Conservation (phyloP, 1,140 invertebrate genomes). For the Babylonia areolata region DNA sequence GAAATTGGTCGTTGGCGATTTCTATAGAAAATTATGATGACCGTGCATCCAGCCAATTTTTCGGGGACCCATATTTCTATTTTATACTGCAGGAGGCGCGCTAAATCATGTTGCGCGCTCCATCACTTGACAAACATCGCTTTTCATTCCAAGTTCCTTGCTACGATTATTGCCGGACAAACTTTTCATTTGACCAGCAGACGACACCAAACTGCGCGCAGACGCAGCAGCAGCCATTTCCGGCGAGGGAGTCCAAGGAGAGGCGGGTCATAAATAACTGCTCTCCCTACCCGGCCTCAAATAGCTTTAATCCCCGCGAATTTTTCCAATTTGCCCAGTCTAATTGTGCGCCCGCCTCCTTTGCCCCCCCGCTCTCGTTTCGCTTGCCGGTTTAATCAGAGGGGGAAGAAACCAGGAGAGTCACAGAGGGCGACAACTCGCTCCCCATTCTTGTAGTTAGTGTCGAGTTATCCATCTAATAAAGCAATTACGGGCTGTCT, state of each 20-base stretch:
- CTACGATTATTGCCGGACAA: conserved; percentile 41
- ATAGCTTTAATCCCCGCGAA: conserved; percentile 37
- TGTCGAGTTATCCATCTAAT: conserved; percentile 51
- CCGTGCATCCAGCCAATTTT: conserved; percentile 21
- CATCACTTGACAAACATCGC: conserved; percentile 36
- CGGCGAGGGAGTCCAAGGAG: conserved; percentile 34
- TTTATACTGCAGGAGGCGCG: conserved; percentile 23
- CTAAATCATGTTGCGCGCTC: conserved; percentile 35
- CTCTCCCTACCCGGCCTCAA: conserved; percentile 29
- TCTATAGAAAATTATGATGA: conserved; percentile 35
- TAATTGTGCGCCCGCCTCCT: conserved; percentile 44
- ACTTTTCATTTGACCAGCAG: conserved; percentile 43
- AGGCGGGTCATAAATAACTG: conserved; percentile 43
- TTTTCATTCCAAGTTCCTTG: conserved; percentile 40
- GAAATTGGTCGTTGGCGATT: conserved; percentile 38
- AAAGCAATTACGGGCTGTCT: conserved; percentile 48
- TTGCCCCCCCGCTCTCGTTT: conserved; percentile 35
- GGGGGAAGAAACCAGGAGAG: conserved; percentile 25
- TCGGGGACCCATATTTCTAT: conserved; percentile 23
- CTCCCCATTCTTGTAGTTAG: conserved; percentile 33
- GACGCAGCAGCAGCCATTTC: conserved; percentile 21
- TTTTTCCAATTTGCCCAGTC: conserved; percentile 48
- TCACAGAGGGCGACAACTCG: conserved; percentile 40
- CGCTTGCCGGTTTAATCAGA: conserved; percentile 41
- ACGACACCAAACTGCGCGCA: conserved; percentile 39